Conservation (phyloP, 2,113 vertebrate genomes). For the Elgaria multicarinata region DNA sequence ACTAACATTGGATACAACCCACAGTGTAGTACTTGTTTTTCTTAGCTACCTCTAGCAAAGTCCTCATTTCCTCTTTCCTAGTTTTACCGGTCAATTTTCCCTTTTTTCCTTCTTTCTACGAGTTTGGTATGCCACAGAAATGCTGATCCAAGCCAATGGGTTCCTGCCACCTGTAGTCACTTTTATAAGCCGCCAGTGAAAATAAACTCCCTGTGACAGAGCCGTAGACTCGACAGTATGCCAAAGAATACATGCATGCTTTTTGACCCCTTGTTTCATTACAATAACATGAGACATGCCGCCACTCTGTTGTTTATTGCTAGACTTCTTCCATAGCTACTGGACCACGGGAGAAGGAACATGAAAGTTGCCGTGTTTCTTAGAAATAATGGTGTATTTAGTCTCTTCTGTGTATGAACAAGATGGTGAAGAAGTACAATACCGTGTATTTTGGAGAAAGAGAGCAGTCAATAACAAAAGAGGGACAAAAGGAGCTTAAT, state of each 20-base stretch:
- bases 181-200: constrained; percentile 67
- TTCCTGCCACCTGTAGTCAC: constrained; percentile 70
- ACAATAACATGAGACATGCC: constrained; percentile 63
- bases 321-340: constrained; percentile 64
- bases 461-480: constrained; percentile 20
- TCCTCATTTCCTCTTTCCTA: constrained; percentile 20
- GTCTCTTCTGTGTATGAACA: constrained; percentile 40
- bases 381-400: constrained; percentile 64
- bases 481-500: not conserved
- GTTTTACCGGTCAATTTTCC: constrained; percentile 47
- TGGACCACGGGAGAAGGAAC: constrained; percentile 59
- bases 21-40: not conserved
- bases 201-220: constrained; percentile 68
- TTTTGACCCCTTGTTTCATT: constrained; percentile 64
- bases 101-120: not conserved
- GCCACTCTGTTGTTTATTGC: constrained; percentile 64
- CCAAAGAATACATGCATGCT: constrained; percentile 64
- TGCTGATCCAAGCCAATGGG: constrained; percentile 53
- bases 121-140: constrained; percentile 23
- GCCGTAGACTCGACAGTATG: constrained; percentile 52
- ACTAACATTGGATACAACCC: too few species aligned
- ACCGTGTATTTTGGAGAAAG: constrained; percentile 13
- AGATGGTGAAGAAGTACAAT: constrained; percentile 13
- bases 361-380: constrained; percentile 61
- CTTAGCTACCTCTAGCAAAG: not conserved